Conservation (phyloP, 2,888 invertebrate species). For the Drosophila demipolita region DNA sequence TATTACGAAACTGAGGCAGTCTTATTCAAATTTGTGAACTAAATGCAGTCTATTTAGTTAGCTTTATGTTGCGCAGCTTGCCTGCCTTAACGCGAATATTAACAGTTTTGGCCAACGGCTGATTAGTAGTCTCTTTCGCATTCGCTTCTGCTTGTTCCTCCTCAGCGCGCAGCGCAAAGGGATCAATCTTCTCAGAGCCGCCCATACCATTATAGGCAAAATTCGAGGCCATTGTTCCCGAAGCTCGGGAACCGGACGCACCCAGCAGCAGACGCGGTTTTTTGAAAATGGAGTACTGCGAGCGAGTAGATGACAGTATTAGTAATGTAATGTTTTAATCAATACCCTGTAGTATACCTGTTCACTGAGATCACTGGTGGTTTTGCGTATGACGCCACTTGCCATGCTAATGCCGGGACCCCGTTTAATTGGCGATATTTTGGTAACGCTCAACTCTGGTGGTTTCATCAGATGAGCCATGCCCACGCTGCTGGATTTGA, state of each 20-base stretch:
- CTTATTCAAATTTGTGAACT: slow-evolving; percentile 10
- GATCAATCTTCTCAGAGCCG: slow-evolving; percentile 80
- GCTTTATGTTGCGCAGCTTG: slow-evolving; percentile 85
- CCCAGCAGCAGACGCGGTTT: slow-evolving; percentile 78
- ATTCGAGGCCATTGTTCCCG: slow-evolving; percentile 54
- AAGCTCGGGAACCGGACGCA: slow-evolving; percentile 32
- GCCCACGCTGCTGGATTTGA: slow-evolving; percentile 87
- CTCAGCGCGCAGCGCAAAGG: slow-evolving; percentile 65
- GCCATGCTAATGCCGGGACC: slow-evolving; percentile 48
- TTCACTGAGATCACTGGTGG: slow-evolving; percentile 75
- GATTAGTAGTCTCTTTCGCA: slow-evolving; percentile 10
- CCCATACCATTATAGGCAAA: slow-evolving; percentile 82
- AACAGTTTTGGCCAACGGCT: slow-evolving; percentile 43
- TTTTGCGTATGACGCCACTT: slow-evolving; percentile 67
- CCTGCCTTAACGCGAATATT: slow-evolving; percentile 79
- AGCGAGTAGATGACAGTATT: slow-evolving; percentile 3
- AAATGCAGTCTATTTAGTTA: slow-evolving; percentile 56
- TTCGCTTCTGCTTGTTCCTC: slow-evolving; percentile 29
- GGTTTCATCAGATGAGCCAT: slow-evolving; percentile 83
- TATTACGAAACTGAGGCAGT: slow-evolving; percentile 24
- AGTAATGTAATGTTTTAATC: neutral
- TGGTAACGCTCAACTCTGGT: slow-evolving; percentile 31
- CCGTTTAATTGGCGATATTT: slow-evolving; percentile 72
- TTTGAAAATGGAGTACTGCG: slow-evolving; percentile 83
- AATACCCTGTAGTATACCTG: slow-evolving; percentile 59